Percentiles rank a stretch among this genome's conserved stretches.
These are phyloP conservation scores for Pempheris klunzingeri DNA, from an alignment of 2,797 vertebrate genomes.

Conservation along the genomic window DNA sequence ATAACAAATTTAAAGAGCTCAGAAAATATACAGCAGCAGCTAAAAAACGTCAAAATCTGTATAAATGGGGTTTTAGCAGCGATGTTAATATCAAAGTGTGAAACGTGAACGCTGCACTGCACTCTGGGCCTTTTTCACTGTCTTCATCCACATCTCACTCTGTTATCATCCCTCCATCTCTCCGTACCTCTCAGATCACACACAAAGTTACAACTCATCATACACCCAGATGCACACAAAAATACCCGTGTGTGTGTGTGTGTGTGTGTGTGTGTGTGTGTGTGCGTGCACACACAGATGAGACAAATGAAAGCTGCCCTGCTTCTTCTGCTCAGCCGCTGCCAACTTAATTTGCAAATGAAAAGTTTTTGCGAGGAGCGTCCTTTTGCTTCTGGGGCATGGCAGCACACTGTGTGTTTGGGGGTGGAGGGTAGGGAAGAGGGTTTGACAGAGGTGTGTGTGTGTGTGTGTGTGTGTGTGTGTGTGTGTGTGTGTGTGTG, in stretches of 20 bases:
- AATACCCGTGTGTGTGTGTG: constrained; percentile 2
- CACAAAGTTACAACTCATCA: constrained; percentile 46
- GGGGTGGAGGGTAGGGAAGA: constrained; percentile 38
- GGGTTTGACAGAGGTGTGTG: constrained; percentile 63
- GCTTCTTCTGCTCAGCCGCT: constrained; percentile 73
- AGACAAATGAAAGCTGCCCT: constrained; percentile 70
- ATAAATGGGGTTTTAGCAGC: no score
- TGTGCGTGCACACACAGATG: constrained; percentile 37
- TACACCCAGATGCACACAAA: constrained; percentile 33
- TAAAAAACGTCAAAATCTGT: no score
- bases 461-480: constrained; percentile 52
- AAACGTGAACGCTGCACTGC: constrained; percentile 9
- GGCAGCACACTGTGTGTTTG: constrained; percentile 76
- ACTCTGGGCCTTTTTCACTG: constrained; percentile 27
- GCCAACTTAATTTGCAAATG: constrained; percentile 89
- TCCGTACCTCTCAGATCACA: constrained; percentile 43
- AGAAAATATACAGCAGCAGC: not conserved
- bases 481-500: constrained; percentile 57
- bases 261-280: no score
- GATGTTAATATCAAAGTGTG: constrained; percentile 18
- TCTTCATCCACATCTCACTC: constrained; percentile 40
- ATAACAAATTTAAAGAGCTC: not conserved
- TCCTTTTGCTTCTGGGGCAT: constrained; percentile 82
- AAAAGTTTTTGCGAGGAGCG: constrained; percentile 84
- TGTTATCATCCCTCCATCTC: constrained; percentile 48